These are phyloP conservation scores for Adelosebastes latens DNA, from an alignment of 2,797 vertebrate species.

Conservation along the genomic window DNA sequence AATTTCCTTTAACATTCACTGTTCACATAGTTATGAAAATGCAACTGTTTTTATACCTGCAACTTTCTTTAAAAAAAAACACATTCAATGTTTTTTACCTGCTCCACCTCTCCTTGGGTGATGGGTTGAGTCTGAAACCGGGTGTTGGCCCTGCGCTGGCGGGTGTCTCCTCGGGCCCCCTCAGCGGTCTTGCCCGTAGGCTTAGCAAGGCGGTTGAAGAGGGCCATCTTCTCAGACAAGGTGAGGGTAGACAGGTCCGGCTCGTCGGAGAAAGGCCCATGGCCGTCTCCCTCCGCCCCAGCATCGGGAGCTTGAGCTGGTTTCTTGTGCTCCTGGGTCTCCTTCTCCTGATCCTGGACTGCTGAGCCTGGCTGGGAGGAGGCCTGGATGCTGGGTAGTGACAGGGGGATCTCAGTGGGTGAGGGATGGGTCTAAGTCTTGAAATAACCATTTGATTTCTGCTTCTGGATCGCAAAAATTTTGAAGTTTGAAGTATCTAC, in stretches of 20 bases:
- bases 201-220: conserved; percentile 94
- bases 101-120: conserved; percentile 93
- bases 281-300: conserved; percentile 55
- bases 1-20: not conserved
- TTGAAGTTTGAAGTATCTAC: not conserved
- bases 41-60: not conserved
- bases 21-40: not conserved
- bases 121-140: conserved; percentile 98
- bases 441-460: not conserved
- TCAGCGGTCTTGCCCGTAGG: conserved; percentile 60
- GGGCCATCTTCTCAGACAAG: conserved; percentile 95
- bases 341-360: conserved; percentile 77
- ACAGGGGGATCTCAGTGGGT: conserved; percentile 20
- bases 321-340: conserved; percentile 41
- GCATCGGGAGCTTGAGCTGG: not conserved
- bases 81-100: conserved; percentile 78
- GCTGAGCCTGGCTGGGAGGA: conserved; percentile 85
- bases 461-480: not conserved
- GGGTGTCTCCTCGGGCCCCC: conserved; percentile 79
- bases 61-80: not conserved
- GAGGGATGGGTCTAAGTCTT: not conserved
- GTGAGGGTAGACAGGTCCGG: conserved; percentile 93
- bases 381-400: conserved; percentile 85
- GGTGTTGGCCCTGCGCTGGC: conserved; percentile 88
- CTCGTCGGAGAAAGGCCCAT: conserved; percentile 74